Evolutionary conservation across 2,797 vertebrate species (phyloP).

Genomic region (Acanthornis magna): DNA sequence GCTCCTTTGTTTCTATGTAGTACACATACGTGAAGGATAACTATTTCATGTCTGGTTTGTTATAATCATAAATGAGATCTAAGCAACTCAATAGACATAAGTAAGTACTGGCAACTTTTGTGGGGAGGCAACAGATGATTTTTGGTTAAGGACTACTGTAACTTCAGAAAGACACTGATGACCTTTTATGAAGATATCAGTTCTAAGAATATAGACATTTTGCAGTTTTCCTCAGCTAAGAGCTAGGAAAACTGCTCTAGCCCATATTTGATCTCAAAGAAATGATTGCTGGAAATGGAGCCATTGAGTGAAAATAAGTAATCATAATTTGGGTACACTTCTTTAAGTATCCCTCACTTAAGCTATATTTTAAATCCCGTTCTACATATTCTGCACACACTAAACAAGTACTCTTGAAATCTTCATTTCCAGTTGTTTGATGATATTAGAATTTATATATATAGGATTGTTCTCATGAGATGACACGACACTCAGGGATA

Average conservation of each 20-base stretch:
- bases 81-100: not conserved
- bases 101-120: not conserved
- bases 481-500: not conserved
- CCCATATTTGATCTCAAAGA: not conserved
- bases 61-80: not conserved
- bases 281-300: not conserved
- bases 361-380: not conserved
- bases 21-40: not conserved
- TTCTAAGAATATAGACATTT: not conserved
- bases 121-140: not conserved
- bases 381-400: not conserved
- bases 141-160: not conserved
- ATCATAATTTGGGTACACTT: not conserved
- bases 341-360: not conserved
- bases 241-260: not conserved
- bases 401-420: not conserved
- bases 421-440: not conserved
- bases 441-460: not conserved
- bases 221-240: not conserved
- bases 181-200: not conserved
- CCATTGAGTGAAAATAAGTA: not conserved
- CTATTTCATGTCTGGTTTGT: not conserved
- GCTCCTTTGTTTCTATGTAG: not conserved
- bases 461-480: not conserved
- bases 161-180: not conserved